Evolutionary conservation across 2,888 invertebrate genomes (phyloP).

Genomic region (Mythimna albipuncta): DNA sequence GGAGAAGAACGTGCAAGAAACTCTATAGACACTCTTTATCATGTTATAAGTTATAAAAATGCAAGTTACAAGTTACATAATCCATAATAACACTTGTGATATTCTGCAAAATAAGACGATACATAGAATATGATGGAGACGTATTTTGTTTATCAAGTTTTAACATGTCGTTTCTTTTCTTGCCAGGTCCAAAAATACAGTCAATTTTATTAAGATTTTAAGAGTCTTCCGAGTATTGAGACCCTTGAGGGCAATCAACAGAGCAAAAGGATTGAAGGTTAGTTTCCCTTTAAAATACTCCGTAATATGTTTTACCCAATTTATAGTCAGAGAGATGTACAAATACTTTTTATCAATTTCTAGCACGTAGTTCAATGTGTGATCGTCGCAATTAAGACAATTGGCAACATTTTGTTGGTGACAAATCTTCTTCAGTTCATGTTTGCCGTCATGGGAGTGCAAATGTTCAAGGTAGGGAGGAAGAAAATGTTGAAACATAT

Average conservation of each 20-base stretch:
- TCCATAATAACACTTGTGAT: too few relatives aligned
- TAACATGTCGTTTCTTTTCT: conserved; percentile 20
- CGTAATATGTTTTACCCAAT: conserved; percentile 1
- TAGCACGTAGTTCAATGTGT: conserved; percentile 99
- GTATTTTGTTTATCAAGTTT: too few relatives aligned
- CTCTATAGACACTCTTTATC: too few relatives aligned
- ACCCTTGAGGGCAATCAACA: conserved; percentile 99
- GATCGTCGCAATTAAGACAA: conserved; percentile 99
- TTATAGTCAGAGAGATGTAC: conserved; percentile 26
- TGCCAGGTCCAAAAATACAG: conserved; percentile 92
- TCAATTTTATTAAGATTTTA: conserved; percentile 99
- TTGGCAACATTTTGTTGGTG: conserved; percentile 99
- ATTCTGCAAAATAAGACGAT: too few relatives aligned
- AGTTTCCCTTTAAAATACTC: conserved; percentile 71
- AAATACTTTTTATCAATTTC: conserved; percentile 73
- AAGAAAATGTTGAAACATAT: conserved; percentile 55
- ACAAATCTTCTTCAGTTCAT: conserved; percentile 99
- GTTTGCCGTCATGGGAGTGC: conserved; percentile 99
- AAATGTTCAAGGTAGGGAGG: conserved; percentile 99
- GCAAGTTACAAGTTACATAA: too few relatives aligned
- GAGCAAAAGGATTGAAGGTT: conserved; percentile 99
- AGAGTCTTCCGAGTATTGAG: conserved; percentile 98
- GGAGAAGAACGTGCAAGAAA: too few relatives aligned
- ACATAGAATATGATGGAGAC: too few relatives aligned
- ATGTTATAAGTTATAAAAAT: too few relatives aligned